Percentiles rank a stretch among this genome's conserved stretches.
Evolutionary conservation across 2,797 vertebrate genomes (phyloP).

Genomic region (Falco biarmicus): DNA sequence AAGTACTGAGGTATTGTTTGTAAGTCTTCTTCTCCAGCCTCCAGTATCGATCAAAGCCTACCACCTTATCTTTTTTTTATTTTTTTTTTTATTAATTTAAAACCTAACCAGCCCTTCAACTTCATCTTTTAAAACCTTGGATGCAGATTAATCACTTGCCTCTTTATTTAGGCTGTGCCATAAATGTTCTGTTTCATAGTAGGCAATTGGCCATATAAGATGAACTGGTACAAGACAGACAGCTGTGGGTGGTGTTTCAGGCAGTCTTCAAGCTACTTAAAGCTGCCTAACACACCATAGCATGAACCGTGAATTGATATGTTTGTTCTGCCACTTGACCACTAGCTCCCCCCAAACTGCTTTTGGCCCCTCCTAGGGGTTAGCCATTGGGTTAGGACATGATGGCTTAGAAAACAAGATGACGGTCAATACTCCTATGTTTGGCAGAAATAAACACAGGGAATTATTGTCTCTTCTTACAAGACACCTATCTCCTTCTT

Average conservation of each 20-base stretch:
- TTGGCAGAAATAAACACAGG: neutral
- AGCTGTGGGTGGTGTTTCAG: neutral
- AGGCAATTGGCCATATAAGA: constrained; percentile 1
- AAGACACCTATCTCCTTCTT: neutral
- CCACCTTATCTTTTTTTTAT: neutral
- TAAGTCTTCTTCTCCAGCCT: neutral
- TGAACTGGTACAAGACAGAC: constrained; percentile 18
- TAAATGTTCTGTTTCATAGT: neutral
- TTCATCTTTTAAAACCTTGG: neutral
- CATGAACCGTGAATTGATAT: neutral
- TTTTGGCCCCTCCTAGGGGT: neutral
- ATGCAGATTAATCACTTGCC: neutral
- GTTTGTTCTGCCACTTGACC: constrained; percentile 29
- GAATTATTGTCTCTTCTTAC: neutral
- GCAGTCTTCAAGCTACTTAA: neutral
- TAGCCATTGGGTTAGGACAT: too few relatives aligned
- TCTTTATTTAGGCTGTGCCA: neutral
- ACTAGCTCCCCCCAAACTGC: neutral
- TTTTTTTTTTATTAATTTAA: neutral
- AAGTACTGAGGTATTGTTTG: neutral
- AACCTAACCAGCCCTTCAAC: neutral
- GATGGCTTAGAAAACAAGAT: neutral
- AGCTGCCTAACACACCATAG: neutral
- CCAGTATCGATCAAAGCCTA: neutral
- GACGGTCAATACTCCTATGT: neutral